phyloP scores from a whole-genome alignment of 2,113 vertebrate genomes.

The Ictalurus punctatus region DNA sequence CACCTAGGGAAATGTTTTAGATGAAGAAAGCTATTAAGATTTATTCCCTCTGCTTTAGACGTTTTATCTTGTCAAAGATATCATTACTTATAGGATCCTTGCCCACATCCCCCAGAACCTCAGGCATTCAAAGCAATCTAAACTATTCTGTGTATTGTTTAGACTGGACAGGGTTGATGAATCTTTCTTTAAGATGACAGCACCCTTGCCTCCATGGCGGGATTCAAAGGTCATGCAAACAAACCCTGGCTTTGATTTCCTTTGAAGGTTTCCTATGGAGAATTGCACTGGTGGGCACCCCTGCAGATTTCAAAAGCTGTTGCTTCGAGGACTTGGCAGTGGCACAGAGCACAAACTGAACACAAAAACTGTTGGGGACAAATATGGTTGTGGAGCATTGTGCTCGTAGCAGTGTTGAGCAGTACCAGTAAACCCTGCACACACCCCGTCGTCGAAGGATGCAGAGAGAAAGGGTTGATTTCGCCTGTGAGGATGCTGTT shows the following conservation, averaged over 20 bases:
- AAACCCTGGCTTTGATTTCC: slow-evolving; percentile 54
- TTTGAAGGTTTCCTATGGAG: slow-evolving; percentile 56
- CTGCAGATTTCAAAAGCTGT: slow-evolving; percentile 58
- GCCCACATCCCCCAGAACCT: neutral
- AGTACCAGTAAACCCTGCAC: slow-evolving; percentile 35
- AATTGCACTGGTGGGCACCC: slow-evolving; percentile 35
- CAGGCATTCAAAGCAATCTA: slow-evolving; percentile 41
- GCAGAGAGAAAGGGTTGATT: neutral
- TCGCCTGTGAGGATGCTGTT: neutral
- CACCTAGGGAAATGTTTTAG: neutral
- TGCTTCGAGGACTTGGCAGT: slow-evolving; percentile 31
- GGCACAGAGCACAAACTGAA: slow-evolving; percentile 36
- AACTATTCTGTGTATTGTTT: slow-evolving; percentile 55
- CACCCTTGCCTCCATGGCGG: slow-evolving; percentile 43
- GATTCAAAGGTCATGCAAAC: slow-evolving; percentile 59
- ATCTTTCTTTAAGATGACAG: slow-evolving; percentile 48
- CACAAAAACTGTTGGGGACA: slow-evolving; percentile 18
- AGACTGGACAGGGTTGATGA: slow-evolving; percentile 43
- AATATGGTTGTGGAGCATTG: neutral
- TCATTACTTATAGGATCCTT: neutral
- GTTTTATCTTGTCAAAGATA: slow-evolving; percentile 32
- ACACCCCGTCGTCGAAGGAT: slow-evolving; percentile 15
- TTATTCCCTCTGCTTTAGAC: neutral
- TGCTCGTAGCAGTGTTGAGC: slow-evolving; percentile 24
- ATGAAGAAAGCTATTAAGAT: neutral